A percentile compares a stretch with the other conserved stretches of the same genome.
phyloP scores from a whole-genome alignment of 2,888 invertebrate species.

The Himalopsyche kuldschensis region DNA sequence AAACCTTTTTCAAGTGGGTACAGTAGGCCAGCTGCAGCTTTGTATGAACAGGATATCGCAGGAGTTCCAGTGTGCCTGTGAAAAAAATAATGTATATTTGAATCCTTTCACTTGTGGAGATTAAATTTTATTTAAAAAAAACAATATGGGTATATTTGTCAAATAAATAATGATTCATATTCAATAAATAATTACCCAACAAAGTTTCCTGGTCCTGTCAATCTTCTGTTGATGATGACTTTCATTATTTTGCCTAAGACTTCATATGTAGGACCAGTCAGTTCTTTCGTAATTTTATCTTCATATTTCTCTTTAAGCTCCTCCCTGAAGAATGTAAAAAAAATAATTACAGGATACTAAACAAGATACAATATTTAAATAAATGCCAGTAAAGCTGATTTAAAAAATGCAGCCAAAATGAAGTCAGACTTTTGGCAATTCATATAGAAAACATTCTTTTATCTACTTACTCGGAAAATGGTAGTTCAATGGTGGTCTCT shows the following conservation, averaged over 20 bases:
- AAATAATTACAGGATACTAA: background rate
- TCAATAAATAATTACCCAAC: slow-evolving; percentile 65
- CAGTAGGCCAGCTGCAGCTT: slow-evolving; percentile 94
- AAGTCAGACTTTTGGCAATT: too few species aligned
- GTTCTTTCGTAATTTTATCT: slow-evolving; percentile 85
- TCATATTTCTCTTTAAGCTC: slow-evolving; percentile 93
- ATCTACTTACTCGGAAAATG: slow-evolving; percentile 80
- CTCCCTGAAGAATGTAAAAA: slow-evolving; percentile 59
- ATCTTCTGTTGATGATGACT: slow-evolving; percentile 88
- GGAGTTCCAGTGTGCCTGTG: slow-evolving; percentile 81
- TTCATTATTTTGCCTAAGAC: slow-evolving; percentile 97
- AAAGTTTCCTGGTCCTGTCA: slow-evolving; percentile 93
- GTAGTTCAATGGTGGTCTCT: slow-evolving; percentile 87
- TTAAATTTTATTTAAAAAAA: too few species aligned
- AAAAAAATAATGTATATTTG: too few species aligned
- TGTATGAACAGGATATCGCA: slow-evolving; percentile 94
- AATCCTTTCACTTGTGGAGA: too few species aligned
- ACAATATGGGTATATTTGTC: too few species aligned
- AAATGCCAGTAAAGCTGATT: too few species aligned
- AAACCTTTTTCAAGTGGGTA: slow-evolving; percentile 98
- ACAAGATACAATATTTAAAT: too few species aligned
- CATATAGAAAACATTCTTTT: too few species aligned
- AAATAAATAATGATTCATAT: too few species aligned
- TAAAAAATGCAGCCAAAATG: too few species aligned
- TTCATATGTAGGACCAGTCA: slow-evolving; percentile 92